Evolutionary conservation across 2,888 invertebrate genomes (phyloP).

Genomic region (Steinernema carpocapsae): DNA sequence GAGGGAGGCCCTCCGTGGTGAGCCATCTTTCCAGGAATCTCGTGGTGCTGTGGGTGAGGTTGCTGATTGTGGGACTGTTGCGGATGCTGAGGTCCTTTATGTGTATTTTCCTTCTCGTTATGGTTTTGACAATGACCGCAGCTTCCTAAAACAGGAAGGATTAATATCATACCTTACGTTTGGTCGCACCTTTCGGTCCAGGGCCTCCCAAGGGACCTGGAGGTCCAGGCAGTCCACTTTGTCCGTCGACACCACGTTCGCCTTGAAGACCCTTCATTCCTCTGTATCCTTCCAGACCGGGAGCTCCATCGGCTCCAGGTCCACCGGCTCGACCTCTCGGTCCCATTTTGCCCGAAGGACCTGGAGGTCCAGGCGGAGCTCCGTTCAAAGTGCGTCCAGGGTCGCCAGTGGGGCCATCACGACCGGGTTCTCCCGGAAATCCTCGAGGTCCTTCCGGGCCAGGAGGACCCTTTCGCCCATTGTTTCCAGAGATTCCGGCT

Average conservation of each 20-base stretch:
- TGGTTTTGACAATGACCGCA: slow-evolving; percentile 6
- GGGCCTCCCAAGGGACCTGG: slow-evolving; percentile 51
- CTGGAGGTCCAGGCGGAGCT: slow-evolving; percentile 40
- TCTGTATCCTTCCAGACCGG: slow-evolving; percentile 52
- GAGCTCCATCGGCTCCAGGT: slow-evolving; percentile 40
- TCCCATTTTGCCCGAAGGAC: slow-evolving; percentile 39
- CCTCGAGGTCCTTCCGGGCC: slow-evolving; percentile 57
- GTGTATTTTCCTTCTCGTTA: not conserved
- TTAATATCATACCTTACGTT: not conserved
- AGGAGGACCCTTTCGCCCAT: slow-evolving; percentile 53
- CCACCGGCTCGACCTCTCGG: slow-evolving; percentile 37
- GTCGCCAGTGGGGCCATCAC: slow-evolving; percentile 52
- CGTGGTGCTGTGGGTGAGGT: not conserved
- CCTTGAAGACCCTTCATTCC: slow-evolving; percentile 54
- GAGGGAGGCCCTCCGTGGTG: not conserved
- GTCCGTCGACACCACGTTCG: slow-evolving; percentile 51
- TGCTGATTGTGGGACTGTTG: not conserved
- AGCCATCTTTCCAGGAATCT: not conserved
- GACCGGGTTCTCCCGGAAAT: slow-evolving; percentile 49
- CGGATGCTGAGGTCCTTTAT: not conserved
- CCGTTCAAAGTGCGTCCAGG: slow-evolving; percentile 44
- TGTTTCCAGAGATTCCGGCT: slow-evolving; percentile 48
- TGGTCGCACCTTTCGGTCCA: slow-evolving; percentile 1
- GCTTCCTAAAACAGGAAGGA: not conserved
- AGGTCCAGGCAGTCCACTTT: slow-evolving; percentile 44